Evolutionary conservation across 2,113 vertebrate genomes (phyloP), one percentile per base, ranked within the genome.

Genomic region (Bujurquina vittata): DNA sequence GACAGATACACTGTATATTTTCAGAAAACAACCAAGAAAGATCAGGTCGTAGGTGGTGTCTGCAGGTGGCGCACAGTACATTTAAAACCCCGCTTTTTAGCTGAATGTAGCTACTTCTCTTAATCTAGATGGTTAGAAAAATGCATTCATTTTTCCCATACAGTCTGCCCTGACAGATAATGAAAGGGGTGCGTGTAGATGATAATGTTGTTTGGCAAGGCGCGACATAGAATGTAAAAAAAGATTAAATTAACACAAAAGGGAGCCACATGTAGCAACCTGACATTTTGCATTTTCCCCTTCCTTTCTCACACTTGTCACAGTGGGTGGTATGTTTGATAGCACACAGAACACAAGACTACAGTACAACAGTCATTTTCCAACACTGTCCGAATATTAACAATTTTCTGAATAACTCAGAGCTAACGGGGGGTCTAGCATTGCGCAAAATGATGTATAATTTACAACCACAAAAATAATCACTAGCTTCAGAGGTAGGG

Each of bases 201-300:
- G 43, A 72, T 86, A 56, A 89, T 63, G 72, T 31, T 20, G 73
- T 87, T 75, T 84, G 84, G 86, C 77, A 75, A 49, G 29, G 40
- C 1, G n/a, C 26, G 10, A 40, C 31, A 37, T 12, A 2, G 0
- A 22, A 85, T 61, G 18, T 55, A 80, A 57, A 85, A 62, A 72
- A 29, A 82, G 33, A 84, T 74, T 46, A 49, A 43, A 86, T 61
- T 43, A 55, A 49, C 55, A 69, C 76, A 69, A 75, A 65, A 26
- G 5, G 33, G 26, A 81, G 62, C 57, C 18, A 72, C 14, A 80
- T 2, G n/a, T 15, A 5, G 26, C 18, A 40, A 80, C 18, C 62
- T 73, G 79, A 84, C 69, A 81, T 46, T 26, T 43, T 59, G 73
- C 52, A 87, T 82, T 88, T 81, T 75, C 7, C 33, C 17, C 4